Conservation (phyloP, 1,140 invertebrate species). For the Daktulosphaira vitifoliae region DNA sequence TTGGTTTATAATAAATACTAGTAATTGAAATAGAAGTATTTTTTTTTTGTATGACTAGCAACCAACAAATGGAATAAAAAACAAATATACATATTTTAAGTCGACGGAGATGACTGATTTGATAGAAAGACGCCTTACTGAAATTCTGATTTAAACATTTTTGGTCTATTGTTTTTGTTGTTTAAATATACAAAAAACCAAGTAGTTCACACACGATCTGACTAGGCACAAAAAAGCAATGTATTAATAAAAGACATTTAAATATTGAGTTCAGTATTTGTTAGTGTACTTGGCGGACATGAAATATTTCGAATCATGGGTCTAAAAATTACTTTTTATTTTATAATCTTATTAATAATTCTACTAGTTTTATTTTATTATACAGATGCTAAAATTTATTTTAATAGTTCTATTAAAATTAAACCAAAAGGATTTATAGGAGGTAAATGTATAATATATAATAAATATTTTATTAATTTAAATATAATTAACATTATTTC, state of each 20-base stretch:
- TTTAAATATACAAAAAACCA: neutral
- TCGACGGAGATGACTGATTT: constrained; percentile 8
- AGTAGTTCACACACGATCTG: constrained; percentile 15
- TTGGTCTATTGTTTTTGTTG: constrained; percentile 1
- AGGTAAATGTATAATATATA: too few species aligned
- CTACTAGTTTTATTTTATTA: too few species aligned
- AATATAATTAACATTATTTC: too few species aligned
- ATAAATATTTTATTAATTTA: too few species aligned
- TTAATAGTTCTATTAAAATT: too few species aligned
- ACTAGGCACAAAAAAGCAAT: neutral
- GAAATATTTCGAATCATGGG: neutral
- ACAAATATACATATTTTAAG: neutral
- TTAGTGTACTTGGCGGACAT: neutral
- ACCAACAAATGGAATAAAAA: constrained; percentile 5
- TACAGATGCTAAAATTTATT: too few species aligned
- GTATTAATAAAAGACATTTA: constrained; percentile 11
- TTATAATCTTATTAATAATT: too few species aligned
- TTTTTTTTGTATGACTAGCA: neutral
- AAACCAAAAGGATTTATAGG: too few species aligned
- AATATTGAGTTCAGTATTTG: constrained; percentile 1
- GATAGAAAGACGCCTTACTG: neutral
- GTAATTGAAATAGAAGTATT: too few species aligned
- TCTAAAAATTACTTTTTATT: neutral
- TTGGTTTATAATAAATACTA: too few species aligned
- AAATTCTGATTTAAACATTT: neutral